A percentile compares a stretch with the other conserved stretches of the same genome.
phyloP scores from a whole-genome alignment of 1,140 invertebrate species.

The Drosophila azteca region DNA sequence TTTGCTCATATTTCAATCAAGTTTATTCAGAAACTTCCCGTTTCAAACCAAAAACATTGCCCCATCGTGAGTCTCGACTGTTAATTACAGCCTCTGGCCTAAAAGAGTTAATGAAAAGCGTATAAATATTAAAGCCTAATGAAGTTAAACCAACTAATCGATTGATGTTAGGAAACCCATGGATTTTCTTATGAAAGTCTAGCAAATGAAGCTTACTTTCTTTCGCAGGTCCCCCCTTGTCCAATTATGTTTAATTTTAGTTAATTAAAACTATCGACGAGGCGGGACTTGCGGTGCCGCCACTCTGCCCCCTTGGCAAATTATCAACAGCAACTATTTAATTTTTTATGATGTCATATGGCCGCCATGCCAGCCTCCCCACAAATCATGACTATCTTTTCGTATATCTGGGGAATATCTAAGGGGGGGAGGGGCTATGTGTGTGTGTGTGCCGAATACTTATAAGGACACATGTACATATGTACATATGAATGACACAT shows the following conservation, averaged over 20 bases:
- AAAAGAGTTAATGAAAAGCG: conserved; percentile 19
- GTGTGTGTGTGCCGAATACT: conserved; percentile 1
- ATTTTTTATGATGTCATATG: conserved; percentile 52
- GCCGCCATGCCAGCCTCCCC: conserved; percentile 10
- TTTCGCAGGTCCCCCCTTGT: too few species aligned
- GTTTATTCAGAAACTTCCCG: too few species aligned
- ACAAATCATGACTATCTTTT: conserved; percentile 20
- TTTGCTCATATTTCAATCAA: neutral
- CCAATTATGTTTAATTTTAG: conserved; percentile 61
- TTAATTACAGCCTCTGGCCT: neutral
- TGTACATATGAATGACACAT: conserved; percentile 40
- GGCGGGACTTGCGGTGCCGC: conserved; percentile 26
- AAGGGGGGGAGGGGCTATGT: neutral
- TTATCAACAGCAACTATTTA: conserved; percentile 67
- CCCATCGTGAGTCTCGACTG: too few species aligned
- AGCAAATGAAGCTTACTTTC: too few species aligned
- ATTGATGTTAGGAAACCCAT: conserved; percentile 13
- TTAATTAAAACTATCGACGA: conserved; percentile 46
- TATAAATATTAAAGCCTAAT: too few species aligned
- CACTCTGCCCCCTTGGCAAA: conserved; percentile 37
- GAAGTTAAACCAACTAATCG: conserved; percentile 22
- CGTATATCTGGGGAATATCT: conserved; percentile 13
- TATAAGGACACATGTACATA: conserved; percentile 52
- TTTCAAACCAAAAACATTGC: too few species aligned
- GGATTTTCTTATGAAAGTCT: neutral